Evolutionary conservation across 2,113 vertebrate species (phyloP), one percentile per base, ranked within the genome.

Genomic region (Nothoprocta perdicaria): DNA sequence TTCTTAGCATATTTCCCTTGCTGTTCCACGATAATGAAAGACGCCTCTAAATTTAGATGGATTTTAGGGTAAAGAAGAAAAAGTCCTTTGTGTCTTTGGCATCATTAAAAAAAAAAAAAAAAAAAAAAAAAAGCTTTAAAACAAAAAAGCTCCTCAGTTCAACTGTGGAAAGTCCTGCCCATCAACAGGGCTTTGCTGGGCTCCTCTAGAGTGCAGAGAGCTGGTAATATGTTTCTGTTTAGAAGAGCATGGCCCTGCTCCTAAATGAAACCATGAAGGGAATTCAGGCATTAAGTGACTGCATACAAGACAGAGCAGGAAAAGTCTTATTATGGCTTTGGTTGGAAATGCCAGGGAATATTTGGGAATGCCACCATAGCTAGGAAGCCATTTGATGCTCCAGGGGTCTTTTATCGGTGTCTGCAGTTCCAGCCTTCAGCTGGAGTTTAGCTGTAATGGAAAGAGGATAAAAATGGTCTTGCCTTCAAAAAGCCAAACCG

Each of bases 51-150:
- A 94, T 94, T 93, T 79, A 81, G 83, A 79, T 53, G 48, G 38
- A 50, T 91, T 94, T 94, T 84, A 71, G 81, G 43, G 41, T 76
- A 48, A 80, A 89, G 68, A 95, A 96, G 48, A 94, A 92, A 58
- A 84, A 79, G 77, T 23, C 31, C 62, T 79, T 94, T 95, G 80
- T 95, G 72, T 60, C 57, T 94, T 78, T 85, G 89, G 45, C 60
- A 19, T 3, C 18, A 82, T 67, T 8, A 38, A 38, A 38, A 38
- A 38, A 38, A 69, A 72, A 73, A 86, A 82, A 66, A 17, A 46
- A 43, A 43, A 43, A 43, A 72, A 71, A 73, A 86, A 82, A 66
- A 15, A 35, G 15, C n/a, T 82, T 83, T 84, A 72, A 86, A 93
- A 61, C 48, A 63, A 60, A 62, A 85, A 62, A 21, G 15, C 57